A percentile compares a stretch with the other conserved stretches of the same genome.
phyloP scores from a whole-genome alignment of 2,888 invertebrate species.

The Beris morrisii region DNA sequence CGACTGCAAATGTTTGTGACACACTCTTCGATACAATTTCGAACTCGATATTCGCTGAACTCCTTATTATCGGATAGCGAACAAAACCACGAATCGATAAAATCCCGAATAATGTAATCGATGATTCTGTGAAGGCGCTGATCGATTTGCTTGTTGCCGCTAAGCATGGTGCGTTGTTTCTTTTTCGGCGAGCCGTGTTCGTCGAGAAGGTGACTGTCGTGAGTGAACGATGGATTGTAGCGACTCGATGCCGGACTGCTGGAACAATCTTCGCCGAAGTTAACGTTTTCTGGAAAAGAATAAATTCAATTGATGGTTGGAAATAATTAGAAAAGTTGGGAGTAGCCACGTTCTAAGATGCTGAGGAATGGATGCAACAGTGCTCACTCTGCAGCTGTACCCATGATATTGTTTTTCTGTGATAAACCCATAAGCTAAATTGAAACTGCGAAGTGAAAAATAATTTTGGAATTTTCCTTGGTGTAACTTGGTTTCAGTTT shows the following conservation, averaged over 20 bases:
- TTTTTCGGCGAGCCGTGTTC: conserved; percentile 51
- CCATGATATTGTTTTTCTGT: too few species aligned
- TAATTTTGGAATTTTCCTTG: too few species aligned
- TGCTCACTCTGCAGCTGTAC: too few species aligned
- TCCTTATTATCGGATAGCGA: conserved; percentile 42
- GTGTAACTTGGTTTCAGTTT: too few species aligned
- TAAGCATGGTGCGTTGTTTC: conserved; percentile 41
- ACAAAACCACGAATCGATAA: conserved; percentile 42
- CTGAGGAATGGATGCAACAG: too few species aligned
- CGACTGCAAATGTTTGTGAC: conserved; percentile 41
- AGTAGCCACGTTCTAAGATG: too few species aligned
- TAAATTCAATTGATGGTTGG: too few species aligned
- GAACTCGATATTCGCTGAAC: conserved; percentile 41
- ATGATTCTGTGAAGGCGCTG: conserved; percentile 41
- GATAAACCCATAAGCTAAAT: too few species aligned
- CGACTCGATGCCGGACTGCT: conserved; percentile 32
- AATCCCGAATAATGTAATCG: conserved; percentile 42
- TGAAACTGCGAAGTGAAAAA: too few species aligned
- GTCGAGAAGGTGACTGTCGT: conserved; percentile 50
- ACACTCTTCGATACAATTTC: conserved; percentile 42
- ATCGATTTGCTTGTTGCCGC: conserved; percentile 42
- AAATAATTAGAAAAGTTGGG: too few species aligned
- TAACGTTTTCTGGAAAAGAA: conserved; percentile 21
- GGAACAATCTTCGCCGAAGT: conserved; percentile 24
- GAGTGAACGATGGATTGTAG: conserved; percentile 31